A percentile compares a stretch with the other conserved stretches of the same genome.
Evolutionary conservation across 2,113 vertebrate species (phyloP).

Genomic region (Dasyornis broadbenti): DNA sequence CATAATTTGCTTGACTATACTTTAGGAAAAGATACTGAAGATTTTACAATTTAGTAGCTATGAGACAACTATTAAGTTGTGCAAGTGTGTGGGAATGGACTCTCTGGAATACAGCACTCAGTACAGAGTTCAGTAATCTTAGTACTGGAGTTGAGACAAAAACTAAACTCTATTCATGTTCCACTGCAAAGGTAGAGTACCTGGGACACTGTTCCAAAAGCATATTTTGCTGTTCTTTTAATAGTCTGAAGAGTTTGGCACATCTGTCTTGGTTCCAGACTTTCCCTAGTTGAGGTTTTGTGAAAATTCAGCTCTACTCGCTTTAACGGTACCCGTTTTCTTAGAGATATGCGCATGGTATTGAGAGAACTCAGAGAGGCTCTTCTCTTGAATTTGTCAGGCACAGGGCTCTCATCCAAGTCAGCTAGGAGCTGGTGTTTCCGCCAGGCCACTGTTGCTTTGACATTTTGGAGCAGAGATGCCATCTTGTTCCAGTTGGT

Average conservation of each 20-base stretch:
- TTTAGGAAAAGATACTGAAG: background rate
- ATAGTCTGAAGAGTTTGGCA: conserved; percentile 67
- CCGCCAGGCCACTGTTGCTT: conserved; percentile 69
- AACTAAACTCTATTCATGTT: background rate
- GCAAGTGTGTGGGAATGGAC: background rate
- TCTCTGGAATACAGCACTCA: background rate
- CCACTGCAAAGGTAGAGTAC: conserved; percentile 52
- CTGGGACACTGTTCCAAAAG: conserved; percentile 82
- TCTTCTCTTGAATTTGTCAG: conserved; percentile 69
- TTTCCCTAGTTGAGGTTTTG: conserved; percentile 73
- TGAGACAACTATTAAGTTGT: background rate
- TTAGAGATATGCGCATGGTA: conserved; percentile 80
- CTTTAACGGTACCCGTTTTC: conserved; percentile 81
- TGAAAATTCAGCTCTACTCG: conserved; percentile 72
- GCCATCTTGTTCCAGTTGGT: conserved; percentile 50
- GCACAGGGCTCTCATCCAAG: conserved; percentile 70
- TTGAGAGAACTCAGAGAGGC: conserved; percentile 74
- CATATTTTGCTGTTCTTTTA: conserved; percentile 78
- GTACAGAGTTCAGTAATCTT: background rate
- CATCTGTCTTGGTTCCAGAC: conserved; percentile 68
- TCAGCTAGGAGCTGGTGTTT: conserved; percentile 78
- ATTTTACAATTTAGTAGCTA: background rate
- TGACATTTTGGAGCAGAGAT: conserved; percentile 71
- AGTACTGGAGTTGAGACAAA: background rate
- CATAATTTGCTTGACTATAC: background rate